Conservation (phyloP, 2,888 invertebrate species). For the Dasysyrphus albostriatus region DNA sequence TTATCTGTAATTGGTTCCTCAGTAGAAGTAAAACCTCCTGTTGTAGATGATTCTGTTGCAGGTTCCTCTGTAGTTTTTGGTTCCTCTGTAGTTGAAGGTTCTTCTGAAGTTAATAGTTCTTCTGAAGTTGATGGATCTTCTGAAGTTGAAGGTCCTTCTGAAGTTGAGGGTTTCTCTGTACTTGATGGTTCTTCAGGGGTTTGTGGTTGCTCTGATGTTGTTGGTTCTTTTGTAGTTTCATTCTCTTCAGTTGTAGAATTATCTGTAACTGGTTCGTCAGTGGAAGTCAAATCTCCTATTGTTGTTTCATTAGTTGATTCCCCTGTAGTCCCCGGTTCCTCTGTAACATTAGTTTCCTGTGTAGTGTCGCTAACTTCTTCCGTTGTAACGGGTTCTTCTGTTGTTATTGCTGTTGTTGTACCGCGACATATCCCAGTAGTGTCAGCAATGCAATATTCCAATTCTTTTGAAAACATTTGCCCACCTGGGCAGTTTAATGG, state of each 20-base stretch:
- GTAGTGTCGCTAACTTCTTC: neutral
- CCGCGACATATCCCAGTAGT: conserved; percentile 73
- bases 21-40: conserved; percentile 8
- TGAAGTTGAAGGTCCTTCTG: conserved; percentile 15
- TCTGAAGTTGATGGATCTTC: conserved; percentile 22
- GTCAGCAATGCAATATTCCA: conserved; percentile 77
- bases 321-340: conserved; percentile 1
- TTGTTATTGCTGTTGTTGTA: conserved; percentile 6
- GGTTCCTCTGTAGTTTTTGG: neutral
- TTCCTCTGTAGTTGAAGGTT: conserved; percentile 3
- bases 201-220: conserved; percentile 2
- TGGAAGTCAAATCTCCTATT: conserved; percentile 44
- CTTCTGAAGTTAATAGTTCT: conserved; percentile 5
- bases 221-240: neutral
- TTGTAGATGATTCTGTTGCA: conserved; percentile 14
- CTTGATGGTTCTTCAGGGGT: neutral
- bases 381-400: neutral
- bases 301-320: neutral
- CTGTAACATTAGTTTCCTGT: neutral
- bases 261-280: neutral
- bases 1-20: neutral
- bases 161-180: neutral
- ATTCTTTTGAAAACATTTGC: conserved; percentile 76
- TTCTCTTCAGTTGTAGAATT: conserved; percentile 16
- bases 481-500: conserved; percentile 76